phyloP scores from a whole-genome alignment of 1,140 invertebrate species.

The Zaprionus ornatus region DNA sequence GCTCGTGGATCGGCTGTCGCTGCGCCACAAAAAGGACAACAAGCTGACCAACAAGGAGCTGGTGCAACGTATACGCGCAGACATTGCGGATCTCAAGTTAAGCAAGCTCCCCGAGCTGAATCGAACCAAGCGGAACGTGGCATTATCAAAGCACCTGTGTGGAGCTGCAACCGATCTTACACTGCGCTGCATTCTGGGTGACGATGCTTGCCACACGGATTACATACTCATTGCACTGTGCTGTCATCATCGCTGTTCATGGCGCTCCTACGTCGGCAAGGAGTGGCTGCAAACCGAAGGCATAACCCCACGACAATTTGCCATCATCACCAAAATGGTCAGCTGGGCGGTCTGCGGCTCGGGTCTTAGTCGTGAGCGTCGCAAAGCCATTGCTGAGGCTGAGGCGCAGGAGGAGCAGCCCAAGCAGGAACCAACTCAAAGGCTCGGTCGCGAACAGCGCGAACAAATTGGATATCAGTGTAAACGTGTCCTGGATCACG shows the following conservation, averaged over 20 bases:
- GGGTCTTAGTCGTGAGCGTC: conserved; percentile 84
- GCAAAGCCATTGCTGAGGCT: conserved; percentile 77
- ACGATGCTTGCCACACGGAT: conserved; percentile 78
- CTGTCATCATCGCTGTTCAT: conserved; percentile 93
- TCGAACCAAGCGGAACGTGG: conserved; percentile 86
- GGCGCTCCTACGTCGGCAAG: conserved; percentile 88
- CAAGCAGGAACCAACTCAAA: conserved; percentile 61
- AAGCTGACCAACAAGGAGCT: conserved; percentile 85
- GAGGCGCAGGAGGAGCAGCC: conserved; percentile 50
- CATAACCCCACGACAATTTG: conserved; percentile 88
- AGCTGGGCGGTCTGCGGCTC: conserved; percentile 94
- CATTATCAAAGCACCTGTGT: conserved; percentile 93
- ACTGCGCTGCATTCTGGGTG: conserved; percentile 86
- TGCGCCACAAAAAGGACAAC: conserved; percentile 92
- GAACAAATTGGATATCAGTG: conserved; percentile 89
- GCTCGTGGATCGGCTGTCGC: conserved; percentile 90
- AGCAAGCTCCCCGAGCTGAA: conserved; percentile 85
- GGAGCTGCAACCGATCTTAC: conserved; percentile 92
- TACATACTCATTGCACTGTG: conserved; percentile 92
- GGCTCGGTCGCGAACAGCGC: conserved; percentile 84
- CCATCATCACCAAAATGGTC: conserved; percentile 90
- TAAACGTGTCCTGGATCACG: conserved; percentile 91
- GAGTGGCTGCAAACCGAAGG: conserved; percentile 85
- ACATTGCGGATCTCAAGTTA: conserved; percentile 90
- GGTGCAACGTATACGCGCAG: conserved; percentile 87